Base-by-base conservation (phyloP, 2,797 vertebrate species). In the Pantherophis vulpinus region DNA sequence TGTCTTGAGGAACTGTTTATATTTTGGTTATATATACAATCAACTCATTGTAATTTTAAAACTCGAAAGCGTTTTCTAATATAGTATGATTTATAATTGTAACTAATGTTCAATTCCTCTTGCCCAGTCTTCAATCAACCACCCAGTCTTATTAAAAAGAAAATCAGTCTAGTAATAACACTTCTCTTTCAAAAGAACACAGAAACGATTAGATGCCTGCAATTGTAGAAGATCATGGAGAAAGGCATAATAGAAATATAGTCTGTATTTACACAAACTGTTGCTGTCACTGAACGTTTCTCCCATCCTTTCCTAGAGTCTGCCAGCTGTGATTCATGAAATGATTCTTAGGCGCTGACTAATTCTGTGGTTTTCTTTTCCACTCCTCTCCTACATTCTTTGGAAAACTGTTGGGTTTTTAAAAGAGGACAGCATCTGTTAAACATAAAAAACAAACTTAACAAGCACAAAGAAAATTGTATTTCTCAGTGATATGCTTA, bases 311-410 rank as follows among this genome's bases (percentile, higher is more conserved):
- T 97, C 95, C 96, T 96, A 96, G 96, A 95, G 93, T 94, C 94
- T 97, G 97, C 98, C 97, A 98, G 95, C 96, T 56, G 54, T 98
- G 98, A 98, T 97, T 98, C 97, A 98, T 97, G 97, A 97, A 98
- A 97, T 97, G 95, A 98, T 98, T 97, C 98, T 98, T 98, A 97
- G 94, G 96, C 96, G 91, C 97, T 98, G 97, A 98, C 97, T 98
- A 98, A 98, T 98, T 96, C 97, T 89, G 97, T 97, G 97, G 96
- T 96, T 98, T 97, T 97, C 95, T 94, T 96, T 96, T 97, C 97
- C 96, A 94, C 91, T 96, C 93, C 95, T 90, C 90, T 91, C 96
- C 95, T 93, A 95, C 98, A 96, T 97, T 95, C 92, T 95, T 95
- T 94, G 91, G 91, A 94, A 94, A 94, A 95, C 91, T 94, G 95